These are phyloP conservation scores for Oxyura jamaicensis DNA, from an alignment of 2,113 vertebrate species.

Conservation along the genomic window DNA sequence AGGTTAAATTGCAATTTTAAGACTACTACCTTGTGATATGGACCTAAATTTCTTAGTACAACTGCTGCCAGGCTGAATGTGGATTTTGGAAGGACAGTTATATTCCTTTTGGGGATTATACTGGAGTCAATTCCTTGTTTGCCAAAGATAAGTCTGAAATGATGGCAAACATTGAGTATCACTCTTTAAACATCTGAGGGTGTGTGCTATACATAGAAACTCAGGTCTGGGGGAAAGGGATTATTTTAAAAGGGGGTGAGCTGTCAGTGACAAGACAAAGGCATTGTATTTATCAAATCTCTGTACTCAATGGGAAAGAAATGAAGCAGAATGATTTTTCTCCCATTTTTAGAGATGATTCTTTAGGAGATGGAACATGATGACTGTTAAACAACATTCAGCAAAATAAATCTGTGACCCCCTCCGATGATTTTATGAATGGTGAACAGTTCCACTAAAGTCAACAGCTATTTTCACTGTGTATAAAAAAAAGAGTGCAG, in stretches of 20 bases:
- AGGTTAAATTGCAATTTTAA: constrained; percentile 30
- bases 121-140: constrained; percentile 55
- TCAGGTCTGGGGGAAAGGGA: not conserved
- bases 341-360: not conserved
- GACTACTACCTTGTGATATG: not conserved
- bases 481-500: not conserved
- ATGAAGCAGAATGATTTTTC: not conserved
- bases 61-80: not conserved
- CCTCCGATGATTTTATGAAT: not conserved
- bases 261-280: not conserved
- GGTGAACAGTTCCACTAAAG: not conserved
- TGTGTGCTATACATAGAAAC: constrained; percentile 22
- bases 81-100: constrained; percentile 56
- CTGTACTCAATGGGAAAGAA: not conserved
- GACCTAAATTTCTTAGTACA: constrained; percentile 10
- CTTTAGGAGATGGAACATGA: not conserved
- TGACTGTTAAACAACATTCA: not conserved
- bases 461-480: not conserved
- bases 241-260: constrained; percentile 30
- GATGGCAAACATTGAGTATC: constrained; percentile 42
- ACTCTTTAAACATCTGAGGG: constrained; percentile 45
- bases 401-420: not conserved
- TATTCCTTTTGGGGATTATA: constrained; percentile 46
- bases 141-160: constrained; percentile 67
- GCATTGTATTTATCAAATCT: constrained; percentile 22